These are phyloP conservation scores for Escarpia spicata DNA, from an alignment of 2,888 invertebrate genomes.

Conservation along the genomic window DNA sequence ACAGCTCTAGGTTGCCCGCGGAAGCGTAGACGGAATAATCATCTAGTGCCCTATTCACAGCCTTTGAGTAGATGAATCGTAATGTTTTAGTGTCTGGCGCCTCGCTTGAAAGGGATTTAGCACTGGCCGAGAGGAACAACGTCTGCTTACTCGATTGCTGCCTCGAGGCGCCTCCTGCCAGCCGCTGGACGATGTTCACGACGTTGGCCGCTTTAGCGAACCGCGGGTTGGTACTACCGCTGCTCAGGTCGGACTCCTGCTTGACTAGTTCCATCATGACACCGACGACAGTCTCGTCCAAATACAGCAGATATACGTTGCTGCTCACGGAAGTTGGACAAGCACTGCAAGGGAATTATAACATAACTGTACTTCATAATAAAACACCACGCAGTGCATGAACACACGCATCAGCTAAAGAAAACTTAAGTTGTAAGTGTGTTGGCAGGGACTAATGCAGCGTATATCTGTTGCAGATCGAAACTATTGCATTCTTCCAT, in stretches of 20 bases:
- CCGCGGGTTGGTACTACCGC: neutral
- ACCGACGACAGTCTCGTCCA: neutral
- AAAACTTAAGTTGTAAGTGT: too few relatives aligned
- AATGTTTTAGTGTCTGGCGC: slow-evolving; percentile 14
- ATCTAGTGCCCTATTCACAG: slow-evolving; percentile 18
- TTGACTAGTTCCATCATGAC: neutral
- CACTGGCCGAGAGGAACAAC: slow-evolving; percentile 3
- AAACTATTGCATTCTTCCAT: too few relatives aligned
- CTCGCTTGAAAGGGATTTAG: slow-evolving; percentile 17
- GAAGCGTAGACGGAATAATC: neutral
- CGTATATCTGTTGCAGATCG: too few relatives aligned
- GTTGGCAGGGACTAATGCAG: too few relatives aligned
- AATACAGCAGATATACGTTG: neutral
- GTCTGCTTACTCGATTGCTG: neutral
- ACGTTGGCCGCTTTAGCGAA: neutral
- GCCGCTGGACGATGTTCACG: neutral
- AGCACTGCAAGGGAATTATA: neutral
- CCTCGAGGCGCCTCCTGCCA: neutral
- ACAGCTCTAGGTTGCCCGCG: neutral
- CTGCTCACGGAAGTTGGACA: neutral
- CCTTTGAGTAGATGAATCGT: slow-evolving; percentile 23
- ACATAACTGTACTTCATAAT: neutral
- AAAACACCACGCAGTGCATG: neutral
- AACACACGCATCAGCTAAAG: neutral
- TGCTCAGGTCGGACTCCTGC: neutral